phyloP scores from a whole-genome alignment of 2,113 vertebrate genomes.

The Antennarius striatus region DNA sequence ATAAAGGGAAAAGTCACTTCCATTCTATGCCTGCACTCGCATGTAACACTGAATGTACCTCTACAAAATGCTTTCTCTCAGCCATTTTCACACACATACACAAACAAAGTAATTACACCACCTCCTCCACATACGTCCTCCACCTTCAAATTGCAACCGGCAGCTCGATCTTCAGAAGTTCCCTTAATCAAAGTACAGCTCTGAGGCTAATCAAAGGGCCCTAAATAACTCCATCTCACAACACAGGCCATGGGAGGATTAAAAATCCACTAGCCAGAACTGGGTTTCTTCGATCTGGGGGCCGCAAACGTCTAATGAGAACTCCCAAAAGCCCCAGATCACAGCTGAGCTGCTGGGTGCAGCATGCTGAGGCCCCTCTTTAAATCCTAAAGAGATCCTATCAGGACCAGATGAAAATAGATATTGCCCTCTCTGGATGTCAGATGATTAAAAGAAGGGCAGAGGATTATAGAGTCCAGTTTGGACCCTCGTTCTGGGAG shows the following conservation, averaged over 20 bases:
- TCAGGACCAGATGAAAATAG: slow-evolving; percentile 96
- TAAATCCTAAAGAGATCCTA: slow-evolving; percentile 99
- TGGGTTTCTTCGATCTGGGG: slow-evolving; percentile 92
- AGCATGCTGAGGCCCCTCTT: slow-evolving; percentile 86
- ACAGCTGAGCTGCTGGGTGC: slow-evolving; percentile 87
- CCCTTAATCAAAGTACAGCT: slow-evolving; percentile 94
- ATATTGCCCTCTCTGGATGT: slow-evolving; percentile 94
- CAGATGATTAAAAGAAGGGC: slow-evolving; percentile 95
- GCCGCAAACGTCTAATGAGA: slow-evolving; percentile 89
- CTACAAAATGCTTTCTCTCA: background rate
- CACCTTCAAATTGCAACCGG: slow-evolving; percentile 82
- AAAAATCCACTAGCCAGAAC: slow-evolving; percentile 98
- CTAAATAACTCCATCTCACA: slow-evolving; percentile 96
- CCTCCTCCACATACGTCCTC: slow-evolving; percentile 75
- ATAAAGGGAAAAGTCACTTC: background rate
- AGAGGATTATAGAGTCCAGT: slow-evolving; percentile 87
- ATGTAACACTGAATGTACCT: background rate
- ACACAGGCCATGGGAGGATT: slow-evolving; percentile 95
- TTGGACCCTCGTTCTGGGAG: slow-evolving; percentile 75
- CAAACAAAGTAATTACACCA: slow-evolving; percentile 21
- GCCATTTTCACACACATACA: slow-evolving; percentile 14
- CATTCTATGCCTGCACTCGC: background rate
- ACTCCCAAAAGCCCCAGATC: slow-evolving; percentile 96
- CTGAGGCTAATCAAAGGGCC: slow-evolving; percentile 96
- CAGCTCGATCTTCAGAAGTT: slow-evolving; percentile 89